Evolutionary conservation across 2,888 invertebrate genomes (phyloP), one percentile per base, ranked within the genome.

Genomic region (Tetramorium bicarinatum): DNA sequence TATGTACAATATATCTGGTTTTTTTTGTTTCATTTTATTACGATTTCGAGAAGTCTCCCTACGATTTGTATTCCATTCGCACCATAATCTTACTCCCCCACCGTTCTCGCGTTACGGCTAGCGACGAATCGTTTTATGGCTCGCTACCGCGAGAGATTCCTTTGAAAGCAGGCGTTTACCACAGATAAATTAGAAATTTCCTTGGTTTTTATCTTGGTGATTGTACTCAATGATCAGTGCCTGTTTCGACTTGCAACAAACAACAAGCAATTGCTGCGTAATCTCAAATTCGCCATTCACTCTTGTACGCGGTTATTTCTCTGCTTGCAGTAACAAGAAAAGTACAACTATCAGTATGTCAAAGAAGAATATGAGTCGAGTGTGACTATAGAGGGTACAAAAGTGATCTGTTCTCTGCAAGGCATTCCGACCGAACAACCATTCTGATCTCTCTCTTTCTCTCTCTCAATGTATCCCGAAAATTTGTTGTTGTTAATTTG

Each of bases 1-100:
- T 93, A 93, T 93, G 90, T 93, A 93, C 93, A 93, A 93, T 92
- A 93, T 93, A 92, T 93, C 90, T 52, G 91, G 91, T 91, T 91
- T 92, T 92, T 88, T 87, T 90, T 91, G 79, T 89, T 91, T 89
- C 87, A 67, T 77, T 54, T 92, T 90, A 89, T 89, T 91, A 91
- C 90, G 90, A 92, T 91, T 88, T 89, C 90, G 91, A 88, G 89
- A 90, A 89, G 72, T 72, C 59, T 71, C 6, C 54, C 71, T 72
- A 91, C 86, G 88, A 88, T 88, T 91, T 87, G 87, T 88, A 89
- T 89, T 18, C 83, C 83, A 84, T 82, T 91, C 88, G 90, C 91
- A 92, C 90, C 91, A 89, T 91, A 80, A 38, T 89, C 74, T 85
- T 75, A 81, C 71, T 85, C 87, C 62, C 71, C 38, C 84, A 79